phyloP scores from a whole-genome alignment of 1,140 invertebrate genomes.

The Pseudomyrmex cubaensis region DNA sequence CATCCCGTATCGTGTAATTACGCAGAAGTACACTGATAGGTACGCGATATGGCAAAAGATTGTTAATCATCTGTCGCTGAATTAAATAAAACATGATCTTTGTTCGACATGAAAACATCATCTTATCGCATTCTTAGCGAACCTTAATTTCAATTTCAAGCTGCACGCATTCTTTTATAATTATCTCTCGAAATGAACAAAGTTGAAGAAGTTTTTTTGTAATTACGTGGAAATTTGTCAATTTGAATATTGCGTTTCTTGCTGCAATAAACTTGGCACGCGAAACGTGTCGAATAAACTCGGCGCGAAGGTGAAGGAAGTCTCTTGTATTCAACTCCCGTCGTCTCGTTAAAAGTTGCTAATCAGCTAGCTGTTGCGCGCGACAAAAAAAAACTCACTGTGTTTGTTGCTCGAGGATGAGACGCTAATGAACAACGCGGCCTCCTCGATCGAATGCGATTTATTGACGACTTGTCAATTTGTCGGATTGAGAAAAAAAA shows the following conservation, averaged over 20 bases:
- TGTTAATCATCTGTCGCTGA: neutral
- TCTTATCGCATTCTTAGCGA: neutral
- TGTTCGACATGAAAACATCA: too few species aligned
- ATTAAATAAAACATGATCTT: neutral
- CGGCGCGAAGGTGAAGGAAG: neutral
- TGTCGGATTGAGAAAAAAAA: too few species aligned
- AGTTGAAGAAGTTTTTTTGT: neutral
- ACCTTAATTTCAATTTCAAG: neutral
- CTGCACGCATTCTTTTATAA: too few species aligned
- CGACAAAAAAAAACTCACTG: neutral
- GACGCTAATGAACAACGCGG: neutral
- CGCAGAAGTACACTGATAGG: too few species aligned
- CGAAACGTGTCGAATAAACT: slow-evolving; percentile 4
- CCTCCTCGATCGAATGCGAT: neutral
- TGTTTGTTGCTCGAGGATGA: neutral
- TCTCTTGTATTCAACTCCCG: slow-evolving; percentile 14
- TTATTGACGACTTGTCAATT: slow-evolving; percentile 1
- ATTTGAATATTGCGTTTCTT: neutral
- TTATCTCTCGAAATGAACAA: neutral
- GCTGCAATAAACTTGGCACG: neutral
- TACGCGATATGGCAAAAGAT: too few species aligned
- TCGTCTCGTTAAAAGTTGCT: slow-evolving; percentile 32
- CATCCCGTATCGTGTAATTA: slow-evolving; percentile 31
- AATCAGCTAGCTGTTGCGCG: slow-evolving; percentile 1
- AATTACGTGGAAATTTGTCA: neutral